Conservation (phyloP, 2,797 vertebrate species). For the Silurus lanzhouensis region DNA sequence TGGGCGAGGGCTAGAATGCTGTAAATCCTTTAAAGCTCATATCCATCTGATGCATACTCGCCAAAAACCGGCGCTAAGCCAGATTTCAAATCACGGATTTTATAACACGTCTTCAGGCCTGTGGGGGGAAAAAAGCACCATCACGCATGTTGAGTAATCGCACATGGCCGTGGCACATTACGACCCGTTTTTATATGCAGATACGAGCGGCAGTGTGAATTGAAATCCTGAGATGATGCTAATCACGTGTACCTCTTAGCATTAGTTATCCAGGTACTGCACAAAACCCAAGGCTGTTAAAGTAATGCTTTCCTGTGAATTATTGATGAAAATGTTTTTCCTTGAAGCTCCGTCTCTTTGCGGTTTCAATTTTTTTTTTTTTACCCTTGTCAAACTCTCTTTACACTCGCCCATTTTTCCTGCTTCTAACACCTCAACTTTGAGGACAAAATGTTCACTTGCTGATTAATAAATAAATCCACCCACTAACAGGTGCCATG, state of each 20-base stretch:
- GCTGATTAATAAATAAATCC: too few relatives aligned
- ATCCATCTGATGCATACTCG: not conserved
- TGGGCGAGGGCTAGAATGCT: not conserved
- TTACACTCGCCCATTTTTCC: too few relatives aligned
- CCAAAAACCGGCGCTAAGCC: not conserved
- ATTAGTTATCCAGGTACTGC: not conserved
- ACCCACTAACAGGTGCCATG: too few relatives aligned
- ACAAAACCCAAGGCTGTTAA: not conserved
- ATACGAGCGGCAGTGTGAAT: not conserved
- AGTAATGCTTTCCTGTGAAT: constrained; percentile 18
- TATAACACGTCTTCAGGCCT: constrained; percentile 8
- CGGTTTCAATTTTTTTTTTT: not conserved
- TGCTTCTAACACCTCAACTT: too few relatives aligned
- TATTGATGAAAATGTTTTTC: not conserved
- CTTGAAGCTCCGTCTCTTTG: not conserved
- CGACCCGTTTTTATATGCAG: not conserved
- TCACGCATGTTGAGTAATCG: not conserved
- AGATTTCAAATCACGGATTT: not conserved
- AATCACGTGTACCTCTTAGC: not conserved
- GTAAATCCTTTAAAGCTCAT: not conserved
- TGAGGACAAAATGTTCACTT: too few relatives aligned
- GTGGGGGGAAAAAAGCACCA: not conserved
- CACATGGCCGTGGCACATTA: constrained; percentile 13
- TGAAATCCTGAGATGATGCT: not conserved
- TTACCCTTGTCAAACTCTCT: too few relatives aligned